These are phyloP conservation scores for Nephrotoma flavescens DNA, from an alignment of 2,888 invertebrate genomes.

Conservation along the genomic window DNA sequence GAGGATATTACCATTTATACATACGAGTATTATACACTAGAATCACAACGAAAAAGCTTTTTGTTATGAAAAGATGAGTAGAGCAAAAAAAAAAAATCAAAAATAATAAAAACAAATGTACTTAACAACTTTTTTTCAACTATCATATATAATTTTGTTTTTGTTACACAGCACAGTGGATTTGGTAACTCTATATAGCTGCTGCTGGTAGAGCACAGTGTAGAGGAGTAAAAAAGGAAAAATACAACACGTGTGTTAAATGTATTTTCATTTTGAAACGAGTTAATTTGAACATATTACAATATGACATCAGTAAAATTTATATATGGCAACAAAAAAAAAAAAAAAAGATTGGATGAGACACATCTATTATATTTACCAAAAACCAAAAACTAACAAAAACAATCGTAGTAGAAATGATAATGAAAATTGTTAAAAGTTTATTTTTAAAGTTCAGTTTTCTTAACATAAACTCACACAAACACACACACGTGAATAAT, in stretches of 20 bases:
- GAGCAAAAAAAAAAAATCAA: not conserved
- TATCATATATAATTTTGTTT: slow-evolving; percentile 1
- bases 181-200: not conserved
- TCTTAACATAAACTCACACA: not conserved
- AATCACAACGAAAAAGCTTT: not conserved
- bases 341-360: not conserved
- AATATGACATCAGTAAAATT: not conserved
- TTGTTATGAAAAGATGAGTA: not conserved
- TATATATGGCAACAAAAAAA: not conserved
- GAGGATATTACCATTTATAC: not conserved
- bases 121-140: slow-evolving; percentile 3
- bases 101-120: slow-evolving; percentile 2
- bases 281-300: slow-evolving; percentile 1
- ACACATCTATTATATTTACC: not conserved
- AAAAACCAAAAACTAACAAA: not conserved
- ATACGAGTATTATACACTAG: not conserved
- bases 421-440: not conserved
- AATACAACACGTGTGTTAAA: slow-evolving; percentile 2
- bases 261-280: slow-evolving; percentile 4
- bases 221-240: not conserved
- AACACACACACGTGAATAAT: not conserved
- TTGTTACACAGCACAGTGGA: not conserved
- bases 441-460: not conserved
- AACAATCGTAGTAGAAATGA: too few relatives aligned
- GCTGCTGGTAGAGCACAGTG: not conserved